phyloP scores from a whole-genome alignment of 2,113 vertebrate species.

The Calypte anna region DNA sequence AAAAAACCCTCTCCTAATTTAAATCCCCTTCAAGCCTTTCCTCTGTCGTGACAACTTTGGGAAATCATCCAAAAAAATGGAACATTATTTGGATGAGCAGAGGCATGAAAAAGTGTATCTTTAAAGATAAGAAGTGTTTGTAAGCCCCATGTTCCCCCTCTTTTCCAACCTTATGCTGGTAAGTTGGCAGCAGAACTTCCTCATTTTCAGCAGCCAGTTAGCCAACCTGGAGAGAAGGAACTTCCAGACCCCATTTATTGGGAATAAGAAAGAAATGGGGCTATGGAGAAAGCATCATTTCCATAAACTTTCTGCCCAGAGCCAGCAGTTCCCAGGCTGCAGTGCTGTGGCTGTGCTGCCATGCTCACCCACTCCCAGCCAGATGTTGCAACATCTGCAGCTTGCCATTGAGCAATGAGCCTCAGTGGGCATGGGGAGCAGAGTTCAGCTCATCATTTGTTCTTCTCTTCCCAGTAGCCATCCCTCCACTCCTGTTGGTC shows the following conservation, averaged over 20 bases:
- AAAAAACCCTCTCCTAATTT: not conserved
- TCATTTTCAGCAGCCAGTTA: not conserved
- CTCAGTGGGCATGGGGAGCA: accelerated
- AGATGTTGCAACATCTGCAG: not conserved
- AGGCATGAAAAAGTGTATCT: not conserved
- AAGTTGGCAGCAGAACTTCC: not conserved
- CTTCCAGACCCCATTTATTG: not conserved
- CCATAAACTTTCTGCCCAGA: not conserved
- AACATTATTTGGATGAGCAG: conserved; percentile 1
- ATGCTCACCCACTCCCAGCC: accelerated
- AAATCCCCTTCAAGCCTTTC: conserved; percentile 19
- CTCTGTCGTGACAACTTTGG: not conserved
- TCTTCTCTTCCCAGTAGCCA: not conserved
- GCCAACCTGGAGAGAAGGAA: not conserved
- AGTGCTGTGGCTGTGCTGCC: not conserved
- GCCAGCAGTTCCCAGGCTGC: accelerated
- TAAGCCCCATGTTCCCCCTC: not conserved
- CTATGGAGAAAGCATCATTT: not conserved
- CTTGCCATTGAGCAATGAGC: not conserved
- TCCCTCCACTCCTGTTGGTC: no score
- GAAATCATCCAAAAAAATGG: conserved; percentile 27
- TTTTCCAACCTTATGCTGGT: not conserved
- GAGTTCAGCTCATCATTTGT: not conserved
- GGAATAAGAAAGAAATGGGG: not conserved
- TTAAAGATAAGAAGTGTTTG: not conserved